These are phyloP conservation scores for Anthrax anthrax DNA, from an alignment of 2,888 invertebrate species.

Conservation along the genomic window DNA sequence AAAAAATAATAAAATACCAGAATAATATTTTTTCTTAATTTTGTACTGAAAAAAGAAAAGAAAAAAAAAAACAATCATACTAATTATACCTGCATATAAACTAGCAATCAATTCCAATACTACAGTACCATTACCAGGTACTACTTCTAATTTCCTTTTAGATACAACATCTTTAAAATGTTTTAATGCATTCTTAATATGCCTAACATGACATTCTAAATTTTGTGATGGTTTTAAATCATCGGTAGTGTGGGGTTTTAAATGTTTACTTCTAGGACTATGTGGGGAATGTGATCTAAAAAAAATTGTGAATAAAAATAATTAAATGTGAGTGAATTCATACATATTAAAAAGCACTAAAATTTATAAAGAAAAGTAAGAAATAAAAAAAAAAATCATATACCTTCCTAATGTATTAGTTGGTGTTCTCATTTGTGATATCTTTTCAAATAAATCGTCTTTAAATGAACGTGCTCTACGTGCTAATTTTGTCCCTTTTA, in stretches of 20 bases:
- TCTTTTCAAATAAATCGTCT: conserved; percentile 81
- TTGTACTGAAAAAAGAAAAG: too few species aligned
- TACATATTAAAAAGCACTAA: not conserved
- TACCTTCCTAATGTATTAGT: conserved; percentile 36
- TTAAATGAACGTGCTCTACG: conserved; percentile 81
- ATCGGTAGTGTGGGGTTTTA: conserved; percentile 34
- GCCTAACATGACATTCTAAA: conserved; percentile 59
- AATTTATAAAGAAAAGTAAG: not conserved
- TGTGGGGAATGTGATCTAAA: conserved; percentile 48
- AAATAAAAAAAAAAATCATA: not conserved
- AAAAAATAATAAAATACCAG: not conserved
- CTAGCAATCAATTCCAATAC: conserved; percentile 84
- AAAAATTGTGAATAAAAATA: conserved; percentile 7
- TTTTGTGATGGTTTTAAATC: conserved; percentile 53
- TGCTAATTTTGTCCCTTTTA: conserved; percentile 73
- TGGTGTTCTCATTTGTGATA: conserved; percentile 80
- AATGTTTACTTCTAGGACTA: conserved; percentile 44
- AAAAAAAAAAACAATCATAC: too few species aligned
- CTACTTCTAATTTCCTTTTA: conserved; percentile 81
- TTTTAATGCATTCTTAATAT: conserved; percentile 61
- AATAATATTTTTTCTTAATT: not conserved
- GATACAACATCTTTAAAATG: conserved; percentile 88
- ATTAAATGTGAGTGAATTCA: too few species aligned
- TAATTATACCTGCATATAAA: conserved; percentile 52
- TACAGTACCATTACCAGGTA: conserved; percentile 86